Evolutionary conservation across 2,113 vertebrate genomes (phyloP).

Genomic region (Excalfactoria chinensis): DNA sequence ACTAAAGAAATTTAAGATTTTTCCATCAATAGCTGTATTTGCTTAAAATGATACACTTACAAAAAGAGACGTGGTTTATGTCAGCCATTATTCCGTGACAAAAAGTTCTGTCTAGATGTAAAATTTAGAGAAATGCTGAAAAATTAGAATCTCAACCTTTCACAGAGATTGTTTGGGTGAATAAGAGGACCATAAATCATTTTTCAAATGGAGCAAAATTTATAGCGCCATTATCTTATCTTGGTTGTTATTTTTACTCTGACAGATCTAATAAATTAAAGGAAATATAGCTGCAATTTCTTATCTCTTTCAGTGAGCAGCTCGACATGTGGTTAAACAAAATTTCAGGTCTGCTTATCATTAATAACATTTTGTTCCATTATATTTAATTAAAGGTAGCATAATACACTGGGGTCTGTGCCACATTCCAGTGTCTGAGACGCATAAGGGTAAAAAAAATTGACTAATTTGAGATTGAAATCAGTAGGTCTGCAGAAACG

Average conservation of each 20-base stretch:
- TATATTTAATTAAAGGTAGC: conserved; percentile 45
- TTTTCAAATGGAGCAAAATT: conserved; percentile 38
- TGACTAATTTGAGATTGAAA: background rate
- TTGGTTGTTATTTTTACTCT: conserved; percentile 60
- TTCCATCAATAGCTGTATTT: background rate
- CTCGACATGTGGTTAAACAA: conserved; percentile 50
- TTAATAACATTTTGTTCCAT: conserved; percentile 6
- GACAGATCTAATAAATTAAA: conserved; percentile 64
- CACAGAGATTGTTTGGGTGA: background rate
- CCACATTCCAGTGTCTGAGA: background rate
- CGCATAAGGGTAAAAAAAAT: background rate
- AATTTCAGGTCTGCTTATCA: conserved; percentile 33
- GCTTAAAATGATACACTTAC: background rate
- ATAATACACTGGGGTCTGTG: background rate
- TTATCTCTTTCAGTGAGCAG: conserved; percentile 45
- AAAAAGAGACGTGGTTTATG: background rate
- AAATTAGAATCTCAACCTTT: background rate
- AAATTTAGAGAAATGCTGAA: conserved; percentile 6
- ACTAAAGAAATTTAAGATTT: conserved; percentile 1
- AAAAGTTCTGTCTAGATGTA: background rate
- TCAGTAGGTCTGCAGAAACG: background rate
- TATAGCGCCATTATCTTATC: conserved; percentile 62
- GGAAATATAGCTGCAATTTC: conserved; percentile 38
- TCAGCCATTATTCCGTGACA: background rate
- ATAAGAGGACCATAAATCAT: conserved; percentile 29